Base-by-base conservation (phyloP, 2,888 invertebrate genomes). In the Mactromeris polynyma region DNA sequence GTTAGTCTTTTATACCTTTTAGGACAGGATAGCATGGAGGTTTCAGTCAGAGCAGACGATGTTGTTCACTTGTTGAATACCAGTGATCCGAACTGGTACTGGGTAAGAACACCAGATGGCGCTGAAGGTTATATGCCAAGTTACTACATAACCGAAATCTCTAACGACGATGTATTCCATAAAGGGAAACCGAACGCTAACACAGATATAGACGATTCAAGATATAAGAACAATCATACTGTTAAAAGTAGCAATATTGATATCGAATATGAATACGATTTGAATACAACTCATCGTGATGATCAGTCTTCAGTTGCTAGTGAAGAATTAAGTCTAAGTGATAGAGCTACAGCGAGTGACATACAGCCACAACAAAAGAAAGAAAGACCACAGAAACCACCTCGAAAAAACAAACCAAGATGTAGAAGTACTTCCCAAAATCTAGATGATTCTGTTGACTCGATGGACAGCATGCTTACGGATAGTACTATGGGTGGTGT, bases 71-170 rank as follows among this genome's bases (percentile, higher is more conserved):
- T 99, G 21, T 97, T 99, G 19, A 99, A 99, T 97, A 97, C 98
- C 95, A 99, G 99, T 96, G 99, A 99, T 97, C 98, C 98, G 0
- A 99, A 99, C 97, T 99, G 99, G 99, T 99, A 98, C 96, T 99
- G 99, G 99, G 98, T 99, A 84, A 98, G 98, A 64, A 97, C 99
- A 93, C 98, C 98, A 93, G 98, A 99, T 96, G 98, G 98, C 0
- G 98, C 98, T 94, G 99, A 99, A 97, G 99, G 99, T 0, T 99
- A 99, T 96, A 99, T 99, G 83, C 99, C 99, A 0, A 90, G 89
- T 31, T 86, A 89, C 81, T 90, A 88, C 73, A 77, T 92, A 3
- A 36, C 38, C 19, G 54, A 84, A 84, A 38, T 84, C 33, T 9
- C 58, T 21, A 33, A 6, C 9, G 36, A 33, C n/a, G 58, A 6